Evolutionary conservation across 1,140 invertebrate species (phyloP).

Genomic region (Centruroides sculpturatus): DNA sequence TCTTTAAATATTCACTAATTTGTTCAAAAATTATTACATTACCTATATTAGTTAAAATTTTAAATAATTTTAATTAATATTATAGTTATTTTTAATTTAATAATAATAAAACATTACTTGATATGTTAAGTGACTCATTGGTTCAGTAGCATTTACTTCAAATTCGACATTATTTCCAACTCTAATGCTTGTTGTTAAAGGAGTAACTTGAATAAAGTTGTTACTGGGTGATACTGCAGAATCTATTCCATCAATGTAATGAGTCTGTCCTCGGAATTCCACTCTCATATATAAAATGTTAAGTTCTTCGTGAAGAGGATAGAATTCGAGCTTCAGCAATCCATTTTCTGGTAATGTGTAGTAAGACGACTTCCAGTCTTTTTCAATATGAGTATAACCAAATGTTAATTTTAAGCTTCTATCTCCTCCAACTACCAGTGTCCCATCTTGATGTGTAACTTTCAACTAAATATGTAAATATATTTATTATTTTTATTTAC

Average conservation of each 20-base stretch:
- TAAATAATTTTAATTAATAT: no score
- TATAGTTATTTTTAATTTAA: not conserved
- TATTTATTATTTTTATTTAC: no score
- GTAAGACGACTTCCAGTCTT: conserved; percentile 36
- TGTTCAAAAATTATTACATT: no score
- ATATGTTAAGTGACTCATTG: conserved; percentile 40
- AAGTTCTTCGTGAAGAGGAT: conserved; percentile 35
- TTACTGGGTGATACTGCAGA: conserved; percentile 53
- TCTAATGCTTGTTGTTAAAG: conserved; percentile 40
- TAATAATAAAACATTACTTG: conserved; percentile 15
- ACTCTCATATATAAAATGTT: conserved; percentile 15
- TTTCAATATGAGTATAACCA: conserved; percentile 48
- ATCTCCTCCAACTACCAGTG: conserved; percentile 43
- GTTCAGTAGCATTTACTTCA: conserved; percentile 61
- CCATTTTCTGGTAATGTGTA: conserved; percentile 48
- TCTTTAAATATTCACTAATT: no score
- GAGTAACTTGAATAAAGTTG: conserved; percentile 47
- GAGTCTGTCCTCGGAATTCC: conserved; percentile 16
- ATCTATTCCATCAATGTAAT: conserved; percentile 38
- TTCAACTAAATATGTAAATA: conserved; percentile 37
- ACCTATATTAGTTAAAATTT: no score
- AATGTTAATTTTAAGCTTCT: conserved; percentile 47
- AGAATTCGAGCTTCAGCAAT: conserved; percentile 51
- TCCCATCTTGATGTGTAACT: conserved; percentile 55
- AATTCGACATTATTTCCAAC: conserved; percentile 48